Base-by-base conservation (phyloP, 2,113 vertebrate species). In the Aplodontia rufa region DNA sequence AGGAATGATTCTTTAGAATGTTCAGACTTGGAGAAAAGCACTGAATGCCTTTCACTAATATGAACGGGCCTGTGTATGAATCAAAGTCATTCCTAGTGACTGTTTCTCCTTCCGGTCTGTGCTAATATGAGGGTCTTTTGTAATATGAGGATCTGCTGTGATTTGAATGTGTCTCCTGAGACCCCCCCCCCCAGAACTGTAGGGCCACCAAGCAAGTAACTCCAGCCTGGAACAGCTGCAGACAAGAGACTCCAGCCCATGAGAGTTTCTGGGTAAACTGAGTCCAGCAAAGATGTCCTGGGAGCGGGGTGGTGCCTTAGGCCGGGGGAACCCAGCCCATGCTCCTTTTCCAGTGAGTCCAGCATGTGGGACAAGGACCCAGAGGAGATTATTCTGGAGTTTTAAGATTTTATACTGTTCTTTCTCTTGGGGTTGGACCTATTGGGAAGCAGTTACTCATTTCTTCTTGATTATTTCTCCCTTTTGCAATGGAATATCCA, bases 171-270 rank as follows among this genome's bases (percentile, higher is more conserved):
- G 12, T 49, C 40, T 11, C 64, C 32, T 22, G 24, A 72, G 51
- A 82, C 9, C 53, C n/a, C n/a, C n/a, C n/a, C n/a, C n/a, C n/a
- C 17, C 0, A 3, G 64, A 26, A 12, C 2, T 14, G 8, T 5
- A 45, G 37, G 78, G 53, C 55, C 20, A 24, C 45, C 47, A 72
- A 72, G 6, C 64, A 37, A 13, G 3, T 6, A 42, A 8, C n/a
- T 19, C 28, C 3, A 14, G 30, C 40, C 9, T 47, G 32, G 78
- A 68, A 83, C 49, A 20, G 20, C 35, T 74, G 9, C 26, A 49
- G 51, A 6, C 26, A 62, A 3, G 24, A 40, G n/a, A 10, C 17
- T 17, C 68, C 42, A 83, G 74, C 35, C 10, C 22, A 6, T 11
- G 16, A 20, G 35, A 11, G 40, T 35, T 49, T 17, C 53, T 83